phyloP scores from a whole-genome alignment of 2,113 vertebrate species.

The Carollia perspicillata region DNA sequence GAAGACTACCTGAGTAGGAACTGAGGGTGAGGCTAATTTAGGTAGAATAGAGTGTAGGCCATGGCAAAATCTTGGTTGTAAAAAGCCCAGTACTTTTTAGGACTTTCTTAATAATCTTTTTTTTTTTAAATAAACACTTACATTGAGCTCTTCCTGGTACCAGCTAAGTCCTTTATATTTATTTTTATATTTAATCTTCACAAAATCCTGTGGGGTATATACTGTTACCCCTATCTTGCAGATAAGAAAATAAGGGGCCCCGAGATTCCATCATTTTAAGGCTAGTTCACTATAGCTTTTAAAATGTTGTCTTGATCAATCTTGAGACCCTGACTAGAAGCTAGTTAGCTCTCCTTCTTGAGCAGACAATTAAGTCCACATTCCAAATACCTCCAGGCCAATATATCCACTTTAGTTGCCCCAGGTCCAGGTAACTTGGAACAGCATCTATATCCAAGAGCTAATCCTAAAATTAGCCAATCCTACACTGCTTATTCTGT shows the following conservation, averaged over 20 bases:
- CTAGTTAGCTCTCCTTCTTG: not conserved
- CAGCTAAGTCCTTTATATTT: not conserved
- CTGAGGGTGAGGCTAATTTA: not conserved
- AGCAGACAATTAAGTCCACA: not conserved
- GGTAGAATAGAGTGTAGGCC: not conserved
- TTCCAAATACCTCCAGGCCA: not conserved
- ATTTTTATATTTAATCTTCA: not conserved
- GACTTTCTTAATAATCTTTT: not conserved
- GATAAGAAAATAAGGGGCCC: not conserved
- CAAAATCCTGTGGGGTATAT: not conserved
- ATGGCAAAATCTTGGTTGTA: not conserved
- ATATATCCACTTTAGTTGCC: not conserved
- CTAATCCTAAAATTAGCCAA: not conserved
- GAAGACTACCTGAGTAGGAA: not conserved
- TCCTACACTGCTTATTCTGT: not conserved
- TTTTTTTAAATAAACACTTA: not conserved
- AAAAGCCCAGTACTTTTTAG: not conserved
- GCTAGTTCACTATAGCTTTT: not conserved
- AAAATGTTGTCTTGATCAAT: not conserved
- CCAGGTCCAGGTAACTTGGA: not conserved
- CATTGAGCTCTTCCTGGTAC: not conserved
- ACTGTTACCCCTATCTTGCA: not conserved
- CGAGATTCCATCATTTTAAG: not conserved
- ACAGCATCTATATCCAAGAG: not conserved
- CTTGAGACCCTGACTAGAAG: not conserved